Evolutionary conservation across 2,113 vertebrate genomes (phyloP), one percentile per base, ranked within the genome.

Genomic region (Pomatostomus ruficeps): DNA sequence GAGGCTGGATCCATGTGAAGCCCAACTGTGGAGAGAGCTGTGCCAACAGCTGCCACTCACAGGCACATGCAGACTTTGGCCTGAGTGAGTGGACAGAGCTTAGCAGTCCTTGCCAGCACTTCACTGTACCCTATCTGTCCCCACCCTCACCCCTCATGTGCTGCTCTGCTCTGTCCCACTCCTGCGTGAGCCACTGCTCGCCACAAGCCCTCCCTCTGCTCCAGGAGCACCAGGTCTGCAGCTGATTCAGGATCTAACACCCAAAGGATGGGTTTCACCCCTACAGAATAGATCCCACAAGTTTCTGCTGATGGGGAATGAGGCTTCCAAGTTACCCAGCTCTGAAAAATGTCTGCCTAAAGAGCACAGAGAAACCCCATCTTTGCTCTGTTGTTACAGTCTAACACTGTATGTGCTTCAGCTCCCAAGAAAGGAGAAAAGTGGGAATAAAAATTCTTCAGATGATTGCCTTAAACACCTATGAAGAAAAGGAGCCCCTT

Each of bases 1-100:
- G n/a, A 67, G 24, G 25, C 19, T 46, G 33, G 52, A 43, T 52
- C 22, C 22, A 1, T 5, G 1, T 19, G 55, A 67, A 78, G 15
- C 5, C 36, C 1, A 4, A 0, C 18, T 7, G 7, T 1, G 1
- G n/a, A 11, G 26, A 38, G 40, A 45, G 26, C 36, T 38, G 33
- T 42, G 33, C 52, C 28, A 25, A 29, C 22, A 38, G 35, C 54
- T 45, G 35, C 42, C 5, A 0, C 46, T 49, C 48, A 12, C 65
- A 10, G 21, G 14, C 25, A 9, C n/a, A 3, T 7, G 23, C 4
- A 38, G 51, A 42, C 14, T 77, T 79, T 4, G 46, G 25, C 1
- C 0, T 29, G 54, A 49, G 18, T 4, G 28, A 3, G 25, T 23
- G 59, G 55, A 24, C 14, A 45, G 52, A 55, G 29, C 0, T 1